Base-by-base conservation (phyloP, 2,888 invertebrate genomes). In the Anarsia innoxiella region DNA sequence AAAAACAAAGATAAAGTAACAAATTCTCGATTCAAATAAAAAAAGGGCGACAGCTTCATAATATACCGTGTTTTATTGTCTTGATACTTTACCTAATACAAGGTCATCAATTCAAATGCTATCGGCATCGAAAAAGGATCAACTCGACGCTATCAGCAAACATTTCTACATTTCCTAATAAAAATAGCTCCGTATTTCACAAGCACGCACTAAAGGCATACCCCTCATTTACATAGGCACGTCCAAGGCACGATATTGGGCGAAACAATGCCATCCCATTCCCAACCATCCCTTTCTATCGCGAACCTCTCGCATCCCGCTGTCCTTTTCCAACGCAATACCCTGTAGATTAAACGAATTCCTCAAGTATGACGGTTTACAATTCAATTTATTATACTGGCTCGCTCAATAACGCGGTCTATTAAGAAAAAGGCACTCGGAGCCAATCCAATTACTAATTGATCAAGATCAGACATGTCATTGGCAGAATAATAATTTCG, bases 341-440 rank as follows among this genome's bases (percentile, higher is more conserved):
- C 5, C 25, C 8, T n/a, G 8, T 25, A 25, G 25, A 56, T 58
- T 68, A 70, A 68, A 64, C 55, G 66, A 62, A 68, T 70, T 69
- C 68, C 64, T 42, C 43, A 44, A 53, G 56, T 53, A 57, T 56
- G 54, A 59, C 54, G 56, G 46, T 46, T 46, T 51, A 59, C 55
- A 66, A 71, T 68, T 61, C 59, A 66, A 68, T 70, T 72, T 71
- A 53, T 59, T 49, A 50, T 48, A 45, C 48, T 42, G 42, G 51
- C 51, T 53, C 52, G 45, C 59, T 56, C 57, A 32, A 42, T 56
- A 56, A 48, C 49, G 50, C 40, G 45, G 37, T 44, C 66, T 58
- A 71, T 71, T 70, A 72, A 60, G 69, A 71, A 74, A 71, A 73
- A 71, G 74, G 66, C 66, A 54, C 58, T 62, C 64, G 68, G 51